Percentiles rank a stretch among this genome's conserved stretches.
Evolutionary conservation across 1,140 invertebrate genomes (phyloP).

Genomic region (Ladona fulva): DNA sequence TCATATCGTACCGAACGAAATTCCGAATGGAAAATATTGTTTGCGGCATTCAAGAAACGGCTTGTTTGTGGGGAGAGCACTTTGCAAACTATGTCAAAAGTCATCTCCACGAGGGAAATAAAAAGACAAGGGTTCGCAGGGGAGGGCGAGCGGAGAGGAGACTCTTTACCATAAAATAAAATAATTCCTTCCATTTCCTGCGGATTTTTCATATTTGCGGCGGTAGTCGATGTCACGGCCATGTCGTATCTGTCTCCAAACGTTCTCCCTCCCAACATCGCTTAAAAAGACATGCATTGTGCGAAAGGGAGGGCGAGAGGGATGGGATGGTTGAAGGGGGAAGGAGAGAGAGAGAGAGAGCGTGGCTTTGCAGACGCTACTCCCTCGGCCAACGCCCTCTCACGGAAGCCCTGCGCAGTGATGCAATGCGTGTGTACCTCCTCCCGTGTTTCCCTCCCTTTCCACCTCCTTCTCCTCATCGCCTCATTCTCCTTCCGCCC

Average conservation of each 20-base stretch:
- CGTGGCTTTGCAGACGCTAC: not conserved
- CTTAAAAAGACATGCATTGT: slow-evolving; percentile 2
- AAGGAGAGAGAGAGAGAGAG: not conserved
- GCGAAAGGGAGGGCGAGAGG: not conserved
- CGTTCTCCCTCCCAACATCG: not conserved
- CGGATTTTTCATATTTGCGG: not conserved
- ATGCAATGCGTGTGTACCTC: slow-evolving; percentile 7
- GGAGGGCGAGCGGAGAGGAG: not conserved
- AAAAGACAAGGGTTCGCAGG: not conserved
- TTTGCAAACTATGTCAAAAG: not conserved
- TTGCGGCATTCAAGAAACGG: too few relatives aligned
- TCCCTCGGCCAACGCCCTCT: not conserved
- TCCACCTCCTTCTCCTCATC: not conserved
- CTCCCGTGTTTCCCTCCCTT: not conserved
- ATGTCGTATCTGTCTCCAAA: not conserved
- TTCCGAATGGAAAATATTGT: too few relatives aligned
- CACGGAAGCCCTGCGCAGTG: not conserved
- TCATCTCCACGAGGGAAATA: not conserved
- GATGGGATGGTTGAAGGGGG: not conserved
- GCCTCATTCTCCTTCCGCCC: not conserved
- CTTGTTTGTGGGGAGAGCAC: too few relatives aligned
- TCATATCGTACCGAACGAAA: too few relatives aligned
- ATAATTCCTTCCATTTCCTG: not conserved
- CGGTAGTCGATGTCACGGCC: not conserved
- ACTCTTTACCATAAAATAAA: not conserved